Evolutionary conservation across 2,888 invertebrate species (phyloP).

Genomic region (Neria commutata): DNA sequence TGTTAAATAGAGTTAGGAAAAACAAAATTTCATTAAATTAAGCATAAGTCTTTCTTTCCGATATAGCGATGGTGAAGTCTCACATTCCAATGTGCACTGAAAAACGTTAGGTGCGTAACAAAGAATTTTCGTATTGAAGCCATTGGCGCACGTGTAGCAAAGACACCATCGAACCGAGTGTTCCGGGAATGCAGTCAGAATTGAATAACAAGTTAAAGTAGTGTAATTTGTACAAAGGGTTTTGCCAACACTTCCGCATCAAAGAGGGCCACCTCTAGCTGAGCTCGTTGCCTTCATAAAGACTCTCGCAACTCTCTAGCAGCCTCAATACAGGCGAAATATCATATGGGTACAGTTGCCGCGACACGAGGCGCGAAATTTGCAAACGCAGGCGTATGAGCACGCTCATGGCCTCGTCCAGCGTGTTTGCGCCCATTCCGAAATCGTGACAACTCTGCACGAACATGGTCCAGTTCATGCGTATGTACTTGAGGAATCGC

Average conservation of each 20-base stretch:
- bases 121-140: too few relatives aligned
- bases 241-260: not conserved
- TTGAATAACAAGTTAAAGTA: too few relatives aligned
- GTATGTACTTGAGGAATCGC: constrained; percentile 82
- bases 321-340: constrained; percentile 85
- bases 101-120: too few relatives aligned
- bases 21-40: not conserved
- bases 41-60: too few relatives aligned
- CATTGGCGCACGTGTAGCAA: too few relatives aligned
- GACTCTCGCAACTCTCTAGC: constrained; percentile 81
- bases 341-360: constrained; percentile 86
- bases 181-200: too few relatives aligned
- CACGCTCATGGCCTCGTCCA: constrained; percentile 85
- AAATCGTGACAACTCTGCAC: constrained; percentile 74
- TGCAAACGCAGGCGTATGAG: constrained; percentile 79
- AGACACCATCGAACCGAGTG: too few relatives aligned
- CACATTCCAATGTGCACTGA: too few relatives aligned
- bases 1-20: constrained; percentile 1
- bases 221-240: too few relatives aligned
- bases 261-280: constrained; percentile 65
- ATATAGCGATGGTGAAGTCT: too few relatives aligned
- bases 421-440: constrained; percentile 64
- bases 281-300: constrained; percentile 83
- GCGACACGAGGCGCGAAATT: constrained; percentile 81
- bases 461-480: constrained; percentile 84